Base-by-base conservation (phyloP, 64 coral and sea anemone species). In the Pachyseris speciosa region DNA sequence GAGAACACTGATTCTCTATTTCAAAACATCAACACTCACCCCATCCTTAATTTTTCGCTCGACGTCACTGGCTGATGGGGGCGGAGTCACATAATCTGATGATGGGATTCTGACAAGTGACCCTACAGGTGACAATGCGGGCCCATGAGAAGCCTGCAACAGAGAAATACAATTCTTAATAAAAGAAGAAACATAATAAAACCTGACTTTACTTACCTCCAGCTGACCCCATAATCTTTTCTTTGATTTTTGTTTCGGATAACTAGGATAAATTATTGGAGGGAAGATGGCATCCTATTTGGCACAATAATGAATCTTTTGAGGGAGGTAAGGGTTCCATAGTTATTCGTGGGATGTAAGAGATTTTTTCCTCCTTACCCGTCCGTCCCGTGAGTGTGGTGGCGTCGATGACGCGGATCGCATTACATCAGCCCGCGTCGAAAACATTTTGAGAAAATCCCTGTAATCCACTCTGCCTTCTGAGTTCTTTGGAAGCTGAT, bases 371-470 rank as follows among this genome's bases (percentile, higher is more conserved):
- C 71, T 22, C 49, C 84, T 69, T 53, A 97, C 95, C 80, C 89
- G 70, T 39, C 71, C 65, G 24, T 93, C 91, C 37, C 67, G 91
- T 61, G 86, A 83, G 31, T 64, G 83, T 8, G 86, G 91, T 16
- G 95, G 91, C 0, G 95, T 93, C 37, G 95, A 63, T 9, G 95
- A 93, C 8, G 79, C 88, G 4, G 86, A 31, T 9, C 95, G 86
- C 0, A 40, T 88, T 6, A 97, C 86, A 28, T 60, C 91, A 30
- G 86, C 52, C 33, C 95, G 49, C 10, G 55, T 75, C 16, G 95
- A 93, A 53, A 85, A 97, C 15, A 51, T 68, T 38, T 93, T 97
- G 1, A 97, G 86, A 57, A 97, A 97, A 38, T 97, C 91, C 57
- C 83, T 89, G 69, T 97, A 97, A 53, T 93, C 95, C 16, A 97